A percentile compares a stretch with the other conserved stretches of the same genome.
These are phyloP conservation scores for Drosophila neonasuta DNA, from an alignment of 2,888 invertebrate genomes.

Conservation along the genomic window DNA sequence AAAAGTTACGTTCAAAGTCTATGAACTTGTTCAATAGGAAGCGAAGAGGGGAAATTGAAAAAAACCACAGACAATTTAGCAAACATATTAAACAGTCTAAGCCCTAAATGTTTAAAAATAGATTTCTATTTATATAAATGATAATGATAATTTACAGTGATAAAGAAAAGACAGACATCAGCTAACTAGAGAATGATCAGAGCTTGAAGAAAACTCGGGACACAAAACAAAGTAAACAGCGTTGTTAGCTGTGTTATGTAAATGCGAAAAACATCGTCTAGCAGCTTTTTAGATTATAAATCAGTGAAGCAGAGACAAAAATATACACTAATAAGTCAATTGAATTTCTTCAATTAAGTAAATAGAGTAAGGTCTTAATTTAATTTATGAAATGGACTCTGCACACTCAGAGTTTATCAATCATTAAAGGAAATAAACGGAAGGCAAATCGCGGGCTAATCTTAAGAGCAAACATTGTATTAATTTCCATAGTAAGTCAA, in stretches of 20 bases:
- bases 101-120: background rate
- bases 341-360: too few species aligned
- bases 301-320: background rate
- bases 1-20: background rate
- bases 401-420: background rate
- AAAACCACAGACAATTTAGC: too few species aligned
- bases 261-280: background rate
- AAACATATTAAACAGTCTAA: too few species aligned
- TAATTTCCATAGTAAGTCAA: slow-evolving; percentile 2
- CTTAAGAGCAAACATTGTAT: background rate
- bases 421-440: background rate
- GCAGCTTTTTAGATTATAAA: background rate
- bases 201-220: background rate
- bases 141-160: background rate
- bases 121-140: background rate
- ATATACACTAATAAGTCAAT: too few species aligned
- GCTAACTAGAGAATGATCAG: background rate
- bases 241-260: background rate
- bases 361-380: background rate
- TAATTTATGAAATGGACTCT: background rate
- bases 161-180: background rate
- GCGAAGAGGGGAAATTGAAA: background rate
- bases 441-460: background rate
- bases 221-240: background rate
- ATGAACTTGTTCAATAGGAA: background rate